phyloP scores from a whole-genome alignment of 2,113 vertebrate species.

The Pteronura brasiliensis region DNA sequence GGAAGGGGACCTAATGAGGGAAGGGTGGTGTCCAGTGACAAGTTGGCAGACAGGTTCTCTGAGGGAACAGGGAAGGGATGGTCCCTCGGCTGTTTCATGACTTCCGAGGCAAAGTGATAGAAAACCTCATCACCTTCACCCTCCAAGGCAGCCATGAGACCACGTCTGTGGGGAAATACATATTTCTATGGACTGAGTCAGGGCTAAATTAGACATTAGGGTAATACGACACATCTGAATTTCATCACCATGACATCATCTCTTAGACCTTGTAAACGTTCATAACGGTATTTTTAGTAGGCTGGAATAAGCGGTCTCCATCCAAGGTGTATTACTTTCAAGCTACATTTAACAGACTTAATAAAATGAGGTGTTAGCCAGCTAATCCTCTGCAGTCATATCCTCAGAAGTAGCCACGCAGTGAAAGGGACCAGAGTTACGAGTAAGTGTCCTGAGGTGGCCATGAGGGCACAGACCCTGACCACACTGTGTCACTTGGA shows the following conservation, averaged over 20 bases:
- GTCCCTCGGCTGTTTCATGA: background rate
- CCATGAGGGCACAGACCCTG: background rate
- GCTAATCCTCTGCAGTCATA: conserved; percentile 41
- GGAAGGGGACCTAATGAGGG: background rate
- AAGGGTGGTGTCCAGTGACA: background rate
- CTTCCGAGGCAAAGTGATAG: background rate
- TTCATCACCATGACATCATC: conserved; percentile 56
- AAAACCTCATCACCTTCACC: background rate
- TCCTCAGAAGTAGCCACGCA: conserved; percentile 17
- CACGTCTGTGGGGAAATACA: conserved; percentile 23
- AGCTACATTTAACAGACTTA: conserved; percentile 47
- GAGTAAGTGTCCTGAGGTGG: conserved; percentile 12
- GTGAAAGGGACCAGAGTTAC: background rate
- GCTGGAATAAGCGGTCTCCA: conserved; percentile 40
- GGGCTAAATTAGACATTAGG: conserved; percentile 30
- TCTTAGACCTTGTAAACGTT: conserved; percentile 21
- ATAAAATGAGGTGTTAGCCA: conserved; percentile 63
- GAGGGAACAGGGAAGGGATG: background rate
- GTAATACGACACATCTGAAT: conserved; percentile 5
- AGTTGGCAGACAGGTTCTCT: background rate
- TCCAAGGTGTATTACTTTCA: conserved; percentile 60
- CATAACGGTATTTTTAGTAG: conserved; percentile 40
- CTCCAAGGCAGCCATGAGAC: background rate
- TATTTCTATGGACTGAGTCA: conserved; percentile 39
- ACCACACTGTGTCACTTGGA: background rate